Conservation (phyloP, 2,888 invertebrate genomes). For the Apamea epomidion region DNA sequence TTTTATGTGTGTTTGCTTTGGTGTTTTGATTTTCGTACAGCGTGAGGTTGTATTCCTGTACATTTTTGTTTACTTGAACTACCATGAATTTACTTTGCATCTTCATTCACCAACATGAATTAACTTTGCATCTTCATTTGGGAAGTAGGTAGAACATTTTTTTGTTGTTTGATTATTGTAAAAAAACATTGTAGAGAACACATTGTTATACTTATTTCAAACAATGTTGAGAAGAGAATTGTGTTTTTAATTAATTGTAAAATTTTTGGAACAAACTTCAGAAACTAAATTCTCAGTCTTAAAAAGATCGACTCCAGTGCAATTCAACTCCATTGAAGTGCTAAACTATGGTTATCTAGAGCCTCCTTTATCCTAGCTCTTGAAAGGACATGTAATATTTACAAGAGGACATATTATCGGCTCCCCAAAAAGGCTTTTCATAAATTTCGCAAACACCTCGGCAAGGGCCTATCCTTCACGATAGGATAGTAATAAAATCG, state of each 20-base stretch:
- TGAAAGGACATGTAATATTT: slow-evolving; percentile 74
- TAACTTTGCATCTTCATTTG: background rate
- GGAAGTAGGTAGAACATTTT: background rate
- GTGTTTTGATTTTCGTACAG: slow-evolving; percentile 12
- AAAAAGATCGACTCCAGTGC: background rate
- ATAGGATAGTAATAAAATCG: slow-evolving; percentile 85
- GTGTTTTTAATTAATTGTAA: background rate
- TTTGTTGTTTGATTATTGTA: background rate
- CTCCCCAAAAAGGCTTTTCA: slow-evolving; percentile 78
- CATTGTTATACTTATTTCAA: background rate
- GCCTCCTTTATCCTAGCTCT: slow-evolving; percentile 62
- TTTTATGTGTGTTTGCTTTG: slow-evolving; percentile 17
- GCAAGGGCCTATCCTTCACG: slow-evolving; percentile 79
- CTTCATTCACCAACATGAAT: background rate
- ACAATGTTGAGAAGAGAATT: background rate
- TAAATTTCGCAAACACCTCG: slow-evolving; percentile 80
- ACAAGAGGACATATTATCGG: slow-evolving; percentile 74
- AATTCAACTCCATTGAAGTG: slow-evolving; percentile 31
- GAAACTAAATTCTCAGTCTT: too few relatives aligned
- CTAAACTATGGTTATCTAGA: slow-evolving; percentile 55
- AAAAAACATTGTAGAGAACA: background rate
- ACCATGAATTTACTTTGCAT: background rate
- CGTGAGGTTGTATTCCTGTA: background rate
- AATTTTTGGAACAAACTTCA: background rate
- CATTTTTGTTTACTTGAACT: background rate